Conservation (phyloP, 2,888 invertebrate species). For the Callyntrura guangdongensis region DNA sequence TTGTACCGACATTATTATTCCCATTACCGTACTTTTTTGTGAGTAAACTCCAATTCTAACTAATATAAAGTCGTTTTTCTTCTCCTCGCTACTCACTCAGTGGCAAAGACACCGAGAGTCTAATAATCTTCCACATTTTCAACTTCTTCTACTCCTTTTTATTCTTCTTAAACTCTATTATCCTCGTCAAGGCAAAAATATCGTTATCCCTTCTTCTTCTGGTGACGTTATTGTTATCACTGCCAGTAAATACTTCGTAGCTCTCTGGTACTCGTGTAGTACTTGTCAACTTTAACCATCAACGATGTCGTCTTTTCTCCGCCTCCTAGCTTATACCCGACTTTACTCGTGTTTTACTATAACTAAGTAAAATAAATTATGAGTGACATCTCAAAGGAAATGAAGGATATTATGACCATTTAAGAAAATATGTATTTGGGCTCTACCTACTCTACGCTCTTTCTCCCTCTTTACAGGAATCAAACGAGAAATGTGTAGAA, state of each 20-base stretch:
- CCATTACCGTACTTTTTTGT: conserved; percentile 58
- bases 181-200: neutral
- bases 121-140: conserved; percentile 51
- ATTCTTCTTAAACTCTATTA: neutral
- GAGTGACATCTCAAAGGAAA: conserved; percentile 60
- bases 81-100: conserved; percentile 18
- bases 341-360: conserved; percentile 39
- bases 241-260: too few species aligned
- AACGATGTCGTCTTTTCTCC: conserved; percentile 27
- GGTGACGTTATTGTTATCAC: conserved; percentile 12
- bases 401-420: conserved; percentile 31
- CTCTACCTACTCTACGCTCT: neutral
- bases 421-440: neutral
- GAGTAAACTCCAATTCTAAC: conserved; percentile 50
- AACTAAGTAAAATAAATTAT: conserved; percentile 60
- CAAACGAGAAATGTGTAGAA: too few species aligned
- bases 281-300: conserved; percentile 66
- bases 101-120: conserved; percentile 18
- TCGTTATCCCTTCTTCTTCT: neutral
- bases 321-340: conserved; percentile 7
- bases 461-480: too few species aligned
- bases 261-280: neutral
- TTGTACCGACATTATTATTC: conserved; percentile 60
- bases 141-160: conserved; percentile 12
- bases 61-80: conserved; percentile 23